Evolutionary conservation across 2,888 invertebrate genomes (phyloP).

Genomic region (Arrhopalites spinosus): DNA sequence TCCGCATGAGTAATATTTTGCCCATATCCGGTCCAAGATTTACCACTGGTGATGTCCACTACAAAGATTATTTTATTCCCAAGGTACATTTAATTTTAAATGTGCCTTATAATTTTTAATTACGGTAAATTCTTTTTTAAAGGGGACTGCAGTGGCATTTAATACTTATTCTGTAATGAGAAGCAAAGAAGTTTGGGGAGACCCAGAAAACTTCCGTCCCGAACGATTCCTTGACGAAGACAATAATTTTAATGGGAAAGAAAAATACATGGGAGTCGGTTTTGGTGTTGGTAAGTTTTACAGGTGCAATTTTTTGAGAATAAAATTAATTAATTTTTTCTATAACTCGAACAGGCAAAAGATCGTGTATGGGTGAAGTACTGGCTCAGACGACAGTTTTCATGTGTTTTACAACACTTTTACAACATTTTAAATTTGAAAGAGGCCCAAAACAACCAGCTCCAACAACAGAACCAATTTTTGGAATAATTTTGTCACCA

Average conservation of each 20-base stretch:
- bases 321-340: neutral
- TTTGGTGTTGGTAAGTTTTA: slow-evolving; percentile 46
- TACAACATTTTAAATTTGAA: slow-evolving; percentile 65
- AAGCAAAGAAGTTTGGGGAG: neutral
- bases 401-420: slow-evolving; percentile 65
- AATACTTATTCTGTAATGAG: neutral
- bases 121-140: neutral
- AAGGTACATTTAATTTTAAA: slow-evolving; percentile 39
- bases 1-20: slow-evolving; percentile 49
- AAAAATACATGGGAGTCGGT: slow-evolving; percentile 43
- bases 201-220: neutral
- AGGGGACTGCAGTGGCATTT: neutral
- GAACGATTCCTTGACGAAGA: neutral
- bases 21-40: slow-evolving; percentile 51
- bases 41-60: slow-evolving; percentile 44
- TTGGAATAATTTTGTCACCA: slow-evolving; percentile 67
- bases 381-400: slow-evolving; percentile 68
- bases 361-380: slow-evolving; percentile 70
- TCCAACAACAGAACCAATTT: slow-evolving; percentile 63
- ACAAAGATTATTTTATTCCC: slow-evolving; percentile 47
- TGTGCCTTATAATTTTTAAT: too few relatives aligned
- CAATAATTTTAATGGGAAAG: slow-evolving; percentile 30
- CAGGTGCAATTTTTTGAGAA: neutral
- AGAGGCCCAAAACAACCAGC: slow-evolving; percentile 60
- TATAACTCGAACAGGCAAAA: slow-evolving; percentile 63